Evolutionary conservation across 2,888 invertebrate genomes (phyloP), one percentile per base, ranked within the genome.

Genomic region (Leucophora obtusa): DNA sequence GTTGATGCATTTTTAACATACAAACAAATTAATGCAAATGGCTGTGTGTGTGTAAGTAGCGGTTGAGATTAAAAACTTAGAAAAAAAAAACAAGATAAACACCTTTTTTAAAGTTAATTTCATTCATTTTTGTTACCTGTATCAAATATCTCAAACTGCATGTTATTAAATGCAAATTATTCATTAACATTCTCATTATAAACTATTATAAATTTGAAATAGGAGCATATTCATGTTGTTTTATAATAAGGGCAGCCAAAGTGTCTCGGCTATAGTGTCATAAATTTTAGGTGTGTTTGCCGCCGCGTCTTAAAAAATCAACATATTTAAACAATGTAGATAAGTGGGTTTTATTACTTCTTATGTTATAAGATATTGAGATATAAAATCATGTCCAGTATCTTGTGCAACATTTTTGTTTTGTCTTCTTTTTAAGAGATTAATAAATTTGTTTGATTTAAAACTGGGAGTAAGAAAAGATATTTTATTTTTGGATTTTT

Each of bases 141-240:
- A 14, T 60, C 18, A 24, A 35, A 53, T 17, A 38, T 11, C 18
- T 53, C 18, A n/a, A n/a, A 21, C 21, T 73, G 79, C 59, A 79
- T 65, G 33, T 59, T 69, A 79, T 79, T 63, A 79, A 69, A 73
- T 73, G 63, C 51, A 69, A 79, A 79, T 79, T n/a, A 65, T 53
- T 35, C 35, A 51, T 53, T 53, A 51, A 73, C 28, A 14, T 72
- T 17, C 50, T 21, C n/a, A n/a, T n/a, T 56, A 72, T 47, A 58
- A 33, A 33, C 17, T 33, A 21, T 17, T 35, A 15, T 33, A 65
- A 15, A n/a, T 47, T n/a, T 33, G 17, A 69, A 56, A 56, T 62
- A 21, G 38, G 33, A 74, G 54, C 51, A 43, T 53, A 60, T 33
- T 62, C 18, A 59, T 33, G 68, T 43, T 66, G 53, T 68, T 68